phyloP scores from a whole-genome alignment of 2,888 invertebrate genomes.

The Agrochola lychnidis region DNA sequence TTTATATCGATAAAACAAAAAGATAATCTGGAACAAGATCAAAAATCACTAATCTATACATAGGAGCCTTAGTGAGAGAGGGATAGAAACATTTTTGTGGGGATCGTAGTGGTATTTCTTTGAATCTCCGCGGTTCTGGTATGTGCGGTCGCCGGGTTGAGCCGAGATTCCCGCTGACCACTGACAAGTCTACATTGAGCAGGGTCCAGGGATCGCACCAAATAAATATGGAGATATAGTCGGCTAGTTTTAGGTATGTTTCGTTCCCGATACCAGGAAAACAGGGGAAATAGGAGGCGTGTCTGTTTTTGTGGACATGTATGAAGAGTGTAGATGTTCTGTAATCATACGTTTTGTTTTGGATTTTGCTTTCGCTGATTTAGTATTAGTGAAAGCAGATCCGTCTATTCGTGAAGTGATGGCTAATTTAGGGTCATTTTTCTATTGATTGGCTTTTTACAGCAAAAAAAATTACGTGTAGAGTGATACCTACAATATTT shows the following conservation, averaged over 20 bases:
- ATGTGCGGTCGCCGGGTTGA: conserved; percentile 82
- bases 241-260: conserved; percentile 62
- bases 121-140: conserved; percentile 81
- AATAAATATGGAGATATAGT: conserved; percentile 65
- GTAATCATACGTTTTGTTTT: conserved; percentile 26
- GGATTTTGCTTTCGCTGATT: conserved; percentile 18
- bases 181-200: conserved; percentile 78
- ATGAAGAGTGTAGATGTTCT: background rate
- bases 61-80: conserved; percentile 68
- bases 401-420: background rate
- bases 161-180: conserved; percentile 86
- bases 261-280: conserved; percentile 44
- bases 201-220: conserved; percentile 69
- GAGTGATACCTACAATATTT: background rate
- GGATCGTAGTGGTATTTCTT: conserved; percentile 80
- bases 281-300: conserved; percentile 40
- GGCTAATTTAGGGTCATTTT: background rate
- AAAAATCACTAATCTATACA: conserved; percentile 55
- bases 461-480: background rate
- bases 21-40: conserved; percentile 58
- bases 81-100: conserved; percentile 71
- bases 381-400: conserved; percentile 12
- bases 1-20: conserved; percentile 62
- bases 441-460: background rate
- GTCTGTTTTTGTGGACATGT: conserved; percentile 28